Evolutionary conservation across 2,888 invertebrate genomes (phyloP).

Genomic region (Hypercompe scribonia): DNA sequence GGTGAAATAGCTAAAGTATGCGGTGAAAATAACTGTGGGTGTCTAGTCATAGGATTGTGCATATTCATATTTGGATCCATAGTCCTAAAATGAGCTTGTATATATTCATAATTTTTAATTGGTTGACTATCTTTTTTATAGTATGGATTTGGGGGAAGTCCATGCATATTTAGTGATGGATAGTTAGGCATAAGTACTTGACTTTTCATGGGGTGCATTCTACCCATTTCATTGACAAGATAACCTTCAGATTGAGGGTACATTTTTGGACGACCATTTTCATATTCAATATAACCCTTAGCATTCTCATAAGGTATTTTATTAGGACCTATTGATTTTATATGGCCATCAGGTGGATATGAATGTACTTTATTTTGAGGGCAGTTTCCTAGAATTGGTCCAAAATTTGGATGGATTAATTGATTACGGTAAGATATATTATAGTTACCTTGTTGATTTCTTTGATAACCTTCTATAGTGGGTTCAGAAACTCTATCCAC

Average conservation of each 20-base stretch:
- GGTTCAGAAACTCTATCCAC: constrained; percentile 75
- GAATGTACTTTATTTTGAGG: constrained; percentile 73
- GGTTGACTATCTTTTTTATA: constrained; percentile 72
- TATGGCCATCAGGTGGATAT: constrained; percentile 65
- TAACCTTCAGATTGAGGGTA: constrained; percentile 68
- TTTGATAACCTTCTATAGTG: constrained; percentile 74
- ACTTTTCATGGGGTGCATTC: constrained; percentile 67
- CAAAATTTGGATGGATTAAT: constrained; percentile 73
- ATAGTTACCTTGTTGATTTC: constrained; percentile 70
- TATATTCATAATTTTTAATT: constrained; percentile 73
- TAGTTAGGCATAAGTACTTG: constrained; percentile 71
- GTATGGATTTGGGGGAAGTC: constrained; percentile 67
- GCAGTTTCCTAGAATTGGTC: constrained; percentile 67
- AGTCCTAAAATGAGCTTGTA: constrained; percentile 66
- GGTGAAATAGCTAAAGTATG: constrained; percentile 79
- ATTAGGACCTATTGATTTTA: constrained; percentile 65
- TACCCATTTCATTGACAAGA: constrained; percentile 72
- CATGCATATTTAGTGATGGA: constrained; percentile 67
- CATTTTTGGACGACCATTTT: constrained; percentile 66
- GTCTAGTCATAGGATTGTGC: constrained; percentile 67
- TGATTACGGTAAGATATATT: constrained; percentile 72
- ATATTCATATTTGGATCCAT: constrained; percentile 67
- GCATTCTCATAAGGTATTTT: constrained; percentile 73
- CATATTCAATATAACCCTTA: constrained; percentile 76
- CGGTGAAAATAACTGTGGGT: constrained; percentile 78